Conservation (phyloP, 30 jellyfish, hydroid and myxozoan species). For the Sanderia malayensis region DNA sequence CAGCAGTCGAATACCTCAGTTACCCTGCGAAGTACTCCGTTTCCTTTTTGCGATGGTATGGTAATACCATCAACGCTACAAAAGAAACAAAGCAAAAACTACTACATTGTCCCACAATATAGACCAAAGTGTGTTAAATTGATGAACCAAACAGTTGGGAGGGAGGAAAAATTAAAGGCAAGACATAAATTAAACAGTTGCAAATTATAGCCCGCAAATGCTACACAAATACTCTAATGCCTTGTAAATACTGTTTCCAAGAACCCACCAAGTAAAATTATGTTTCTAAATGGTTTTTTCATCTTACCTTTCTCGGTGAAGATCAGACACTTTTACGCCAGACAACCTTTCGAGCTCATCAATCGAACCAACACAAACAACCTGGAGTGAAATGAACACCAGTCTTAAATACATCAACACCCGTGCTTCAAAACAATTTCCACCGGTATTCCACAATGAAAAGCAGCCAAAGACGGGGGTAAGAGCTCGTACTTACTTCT, state of each 20-base stretch:
- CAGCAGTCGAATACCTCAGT: slow-evolving; percentile 97
- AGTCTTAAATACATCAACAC: too few relatives aligned
- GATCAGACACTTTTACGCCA: slow-evolving; percentile 80
- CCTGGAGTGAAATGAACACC: too few relatives aligned
- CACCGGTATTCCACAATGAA: not conserved
- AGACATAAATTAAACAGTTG: too few relatives aligned
- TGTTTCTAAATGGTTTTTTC: too few relatives aligned
- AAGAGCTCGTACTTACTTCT: slow-evolving; percentile 56
- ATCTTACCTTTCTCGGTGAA: slow-evolving; percentile 92
- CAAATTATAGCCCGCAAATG: too few relatives aligned
- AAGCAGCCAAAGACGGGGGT: not conserved
- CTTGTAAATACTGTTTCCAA: too few relatives aligned
- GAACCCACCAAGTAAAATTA: too few relatives aligned
- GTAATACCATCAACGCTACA: slow-evolving; percentile 85
- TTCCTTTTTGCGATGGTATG: slow-evolving; percentile 85
- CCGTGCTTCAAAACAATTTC: not conserved
- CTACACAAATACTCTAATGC: too few relatives aligned
- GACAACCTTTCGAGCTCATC: slow-evolving; percentile 74
- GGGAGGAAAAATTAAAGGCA: too few relatives aligned
- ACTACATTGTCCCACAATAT: not conserved
- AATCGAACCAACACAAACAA: slow-evolving; percentile 93
- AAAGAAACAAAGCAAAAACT: not conserved
- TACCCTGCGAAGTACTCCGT: slow-evolving; percentile 79
- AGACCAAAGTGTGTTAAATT: not conserved
- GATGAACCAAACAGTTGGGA: too few relatives aligned